These are phyloP conservation scores for Microtus richardsoni DNA, from an alignment of 2,113 vertebrate genomes.

Conservation along the genomic window DNA sequence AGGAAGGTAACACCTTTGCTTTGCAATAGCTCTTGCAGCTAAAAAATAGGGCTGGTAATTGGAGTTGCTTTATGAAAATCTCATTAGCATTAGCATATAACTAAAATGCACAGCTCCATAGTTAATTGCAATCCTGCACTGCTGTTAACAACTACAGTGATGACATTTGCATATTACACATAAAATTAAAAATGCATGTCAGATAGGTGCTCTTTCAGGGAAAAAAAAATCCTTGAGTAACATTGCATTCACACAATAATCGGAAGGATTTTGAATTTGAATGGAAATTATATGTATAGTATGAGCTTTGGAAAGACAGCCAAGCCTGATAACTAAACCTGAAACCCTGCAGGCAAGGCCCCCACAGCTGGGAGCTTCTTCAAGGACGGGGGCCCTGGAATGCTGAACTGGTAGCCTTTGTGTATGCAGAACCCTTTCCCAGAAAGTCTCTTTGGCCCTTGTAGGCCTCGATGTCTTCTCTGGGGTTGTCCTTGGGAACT, in stretches of 20 bases:
- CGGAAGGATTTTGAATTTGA: conserved; percentile 77
- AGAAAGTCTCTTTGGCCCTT: not conserved
- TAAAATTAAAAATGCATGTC: conserved; percentile 75
- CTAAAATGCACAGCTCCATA: conserved; percentile 75
- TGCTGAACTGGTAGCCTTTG: not conserved
- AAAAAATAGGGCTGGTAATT: conserved; percentile 77
- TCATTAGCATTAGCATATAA: conserved; percentile 69
- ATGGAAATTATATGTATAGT: conserved; percentile 78
- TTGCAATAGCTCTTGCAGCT: conserved; percentile 68
- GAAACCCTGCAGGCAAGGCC: conserved; percentile 56
- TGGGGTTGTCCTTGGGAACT: not conserved
- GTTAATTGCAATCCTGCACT: conserved; percentile 79
- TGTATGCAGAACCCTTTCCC: not conserved
- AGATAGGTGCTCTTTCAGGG: conserved; percentile 75
- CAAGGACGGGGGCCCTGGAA: conserved; percentile 50
- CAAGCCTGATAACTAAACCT: conserved; percentile 69
- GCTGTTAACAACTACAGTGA: conserved; percentile 80
- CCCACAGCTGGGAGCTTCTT: conserved; percentile 46
- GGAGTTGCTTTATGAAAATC: conserved; percentile 78
- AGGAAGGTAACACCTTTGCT: conserved; percentile 78
- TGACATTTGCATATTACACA: conserved; percentile 70
- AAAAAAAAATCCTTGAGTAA: conserved; percentile 71
- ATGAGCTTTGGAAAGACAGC: conserved; percentile 71
- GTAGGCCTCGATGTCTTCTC: not conserved
- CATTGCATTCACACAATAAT: conserved; percentile 75